Evolutionary conservation across 2,888 invertebrate genomes (phyloP).

Genomic region (Anticlea derivata): DNA sequence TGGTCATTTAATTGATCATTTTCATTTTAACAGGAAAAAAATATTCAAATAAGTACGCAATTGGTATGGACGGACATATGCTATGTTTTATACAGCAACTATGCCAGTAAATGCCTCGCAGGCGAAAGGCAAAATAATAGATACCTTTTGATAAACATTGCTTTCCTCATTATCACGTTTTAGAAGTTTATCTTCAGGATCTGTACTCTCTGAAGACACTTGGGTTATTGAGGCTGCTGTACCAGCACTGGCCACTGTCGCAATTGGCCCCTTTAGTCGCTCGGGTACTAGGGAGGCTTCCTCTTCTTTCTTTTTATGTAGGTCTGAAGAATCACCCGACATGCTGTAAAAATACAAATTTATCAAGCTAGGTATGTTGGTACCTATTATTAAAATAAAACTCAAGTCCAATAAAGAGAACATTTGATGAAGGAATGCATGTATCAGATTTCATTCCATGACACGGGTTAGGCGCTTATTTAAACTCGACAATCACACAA

Average conservation of each 20-base stretch:
- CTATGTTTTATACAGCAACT: too few species aligned
- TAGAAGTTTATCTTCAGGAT: conserved; percentile 49
- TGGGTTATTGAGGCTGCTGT: conserved; percentile 39
- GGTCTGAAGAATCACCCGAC: conserved; percentile 68
- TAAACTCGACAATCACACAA: conserved; percentile 26
- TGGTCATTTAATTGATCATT: too few species aligned
- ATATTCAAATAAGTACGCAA: too few species aligned
- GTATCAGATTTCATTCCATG: conserved; percentile 23
- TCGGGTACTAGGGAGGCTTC: conserved; percentile 57
- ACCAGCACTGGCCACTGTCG: conserved; percentile 44
- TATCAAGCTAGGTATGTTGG: too few species aligned
- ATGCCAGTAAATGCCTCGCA: too few species aligned
- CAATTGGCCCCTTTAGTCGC: conserved; percentile 44
- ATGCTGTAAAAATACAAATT: conserved; percentile 55
- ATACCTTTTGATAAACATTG: conserved; percentile 49
- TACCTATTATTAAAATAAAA: background rate
- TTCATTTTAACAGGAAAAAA: too few species aligned
- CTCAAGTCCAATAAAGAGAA: background rate
- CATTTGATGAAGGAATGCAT: conserved; percentile 3
- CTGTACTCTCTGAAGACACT: conserved; percentile 41
- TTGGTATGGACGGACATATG: too few species aligned
- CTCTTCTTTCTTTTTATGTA: conserved; percentile 68
- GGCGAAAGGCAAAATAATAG: too few species aligned
- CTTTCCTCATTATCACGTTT: conserved; percentile 53
- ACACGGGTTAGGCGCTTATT: conserved; percentile 1